These are phyloP conservation scores for Stegophylla sp. DNA, from an alignment of 2,888 invertebrate species.

Conservation along the genomic window DNA sequence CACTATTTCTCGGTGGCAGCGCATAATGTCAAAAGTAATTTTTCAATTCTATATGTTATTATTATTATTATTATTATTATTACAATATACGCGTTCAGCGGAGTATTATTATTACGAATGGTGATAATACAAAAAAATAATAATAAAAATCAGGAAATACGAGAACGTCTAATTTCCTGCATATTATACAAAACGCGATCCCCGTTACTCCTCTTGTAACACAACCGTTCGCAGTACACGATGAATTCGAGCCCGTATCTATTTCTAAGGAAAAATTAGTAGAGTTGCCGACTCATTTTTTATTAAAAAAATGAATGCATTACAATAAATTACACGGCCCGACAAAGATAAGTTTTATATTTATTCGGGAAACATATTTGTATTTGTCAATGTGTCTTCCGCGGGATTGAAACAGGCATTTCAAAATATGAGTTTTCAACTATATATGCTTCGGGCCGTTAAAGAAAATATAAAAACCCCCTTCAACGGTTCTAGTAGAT, in stretches of 20 bases:
- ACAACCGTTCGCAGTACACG: neutral
- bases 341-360: slow-evolving; percentile 47
- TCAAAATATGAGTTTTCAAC: slow-evolving; percentile 48
- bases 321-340: slow-evolving; percentile 34
- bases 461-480: slow-evolving; percentile 32
- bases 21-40: neutral
- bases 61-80: no score
- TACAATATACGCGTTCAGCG: neutral
- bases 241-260: slow-evolving; percentile 10
- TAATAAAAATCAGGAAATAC: neutral
- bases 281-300: slow-evolving; percentile 36
- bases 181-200: neutral
- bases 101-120: neutral
- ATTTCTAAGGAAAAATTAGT: slow-evolving; percentile 17
- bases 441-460: slow-evolving; percentile 30
- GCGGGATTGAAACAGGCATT: slow-evolving; percentile 50
- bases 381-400: slow-evolving; percentile 45
- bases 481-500: slow-evolving; percentile 49
- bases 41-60: no score
- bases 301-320: slow-evolving; percentile 21
- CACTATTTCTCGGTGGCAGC: neutral
- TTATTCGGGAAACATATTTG: slow-evolving; percentile 50
- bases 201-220: no score
- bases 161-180: slow-evolving; percentile 11
- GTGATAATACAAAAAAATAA: neutral